Evolutionary conservation across 2,888 invertebrate genomes (phyloP), one percentile per base, ranked within the genome.

Genomic region (Pelosia muscerda): DNA sequence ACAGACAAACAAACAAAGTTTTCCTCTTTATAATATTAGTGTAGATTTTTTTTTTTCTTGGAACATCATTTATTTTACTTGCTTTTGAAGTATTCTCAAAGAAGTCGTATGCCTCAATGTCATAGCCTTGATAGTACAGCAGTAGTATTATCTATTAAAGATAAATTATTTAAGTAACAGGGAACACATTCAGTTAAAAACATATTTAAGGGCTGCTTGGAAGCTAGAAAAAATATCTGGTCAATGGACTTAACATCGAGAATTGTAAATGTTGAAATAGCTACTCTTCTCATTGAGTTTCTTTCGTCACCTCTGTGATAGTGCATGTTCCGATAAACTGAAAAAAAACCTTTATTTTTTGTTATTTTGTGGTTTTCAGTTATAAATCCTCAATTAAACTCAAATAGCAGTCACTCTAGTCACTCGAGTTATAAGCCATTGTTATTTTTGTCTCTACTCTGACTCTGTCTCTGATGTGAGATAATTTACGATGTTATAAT

Each of bases 361-460:
- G n/a, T n/a, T n/a, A n/a, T n/a, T n/a, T n/a, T n/a, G 11, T 23
- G 4, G 15, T 10, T 9, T 38, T 59, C 11, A 13, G 6, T 23
- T 23, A 31, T 1, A 26, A 38, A 38, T 64, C 57, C 60, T 23
- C 10, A 0, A 15, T 6, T 61, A 15, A 64, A 23, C 34, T n/a
- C 26, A 63, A 65, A 68, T 34, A 9, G 59, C 78, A 11, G 86
- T 71, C 77, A 78, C 81, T 74, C 42, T 70, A 69, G 60, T 66
- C 78, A 77, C 80, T 84, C 75, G 74, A 82, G 82, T 81, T 81
- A 83, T 84, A 82, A 82, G 73, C 83, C 84, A 88, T 89, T 90
- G 89, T 90, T 89, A 86, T 89, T 90, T 88, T 87, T 88, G 84
- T 84, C 74, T 81, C 73, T 78, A 77, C 80, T 78, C 78, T 77